Evolutionary conservation across 1,140 invertebrate genomes (phyloP), one percentile per base, ranked within the genome.

Genomic region (Bombus difficillimus): DNA sequence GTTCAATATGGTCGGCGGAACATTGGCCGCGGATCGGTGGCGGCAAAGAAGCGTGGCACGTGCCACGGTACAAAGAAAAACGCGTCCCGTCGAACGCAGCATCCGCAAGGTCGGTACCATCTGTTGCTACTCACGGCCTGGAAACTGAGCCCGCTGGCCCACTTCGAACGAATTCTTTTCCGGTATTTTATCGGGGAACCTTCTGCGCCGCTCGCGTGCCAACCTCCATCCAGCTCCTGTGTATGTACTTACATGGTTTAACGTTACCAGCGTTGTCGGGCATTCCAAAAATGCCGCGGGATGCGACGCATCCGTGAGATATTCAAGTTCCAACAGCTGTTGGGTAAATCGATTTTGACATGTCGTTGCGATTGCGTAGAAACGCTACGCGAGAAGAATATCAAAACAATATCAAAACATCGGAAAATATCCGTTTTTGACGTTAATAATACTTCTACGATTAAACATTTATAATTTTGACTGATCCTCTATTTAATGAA

Each of bases 101-200:
- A 73, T 73, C 71, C 71, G 71, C 71, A 73, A 73, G 71, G 71
- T 73, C 71, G 71, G 71, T 73, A 41, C 71, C 71, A 73, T 73
- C 71, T 73, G 71, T 73, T 73, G 71, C 71, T 73, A 9, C 71
- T 73, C 41, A 32, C 71, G 71, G 41, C 41, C 41, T 73, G 71
- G 71, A 73, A 73, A 73, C 71, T 73, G 71, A 73, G 41, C 28
- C 71, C 71, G 71, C 71, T 73, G 71, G 71, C 71, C 71, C 71
- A 73, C 71, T 47, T 73, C 8, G 41, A n/a, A 32, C 71, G 71
- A 73, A 73, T 73, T 43, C 71, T 73, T 73, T 73, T 73, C 71
- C 43, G 71, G 41, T 10, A 73, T 73, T 43, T 43, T 22, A 32
- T 15, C 39, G 34, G 41, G 3, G n/a, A 15, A 41, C 8, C 39